Evolutionary conservation across 1,140 invertebrate genomes (phyloP), one percentile per base, ranked within the genome.

Genomic region (Cyclargus thomasi): DNA sequence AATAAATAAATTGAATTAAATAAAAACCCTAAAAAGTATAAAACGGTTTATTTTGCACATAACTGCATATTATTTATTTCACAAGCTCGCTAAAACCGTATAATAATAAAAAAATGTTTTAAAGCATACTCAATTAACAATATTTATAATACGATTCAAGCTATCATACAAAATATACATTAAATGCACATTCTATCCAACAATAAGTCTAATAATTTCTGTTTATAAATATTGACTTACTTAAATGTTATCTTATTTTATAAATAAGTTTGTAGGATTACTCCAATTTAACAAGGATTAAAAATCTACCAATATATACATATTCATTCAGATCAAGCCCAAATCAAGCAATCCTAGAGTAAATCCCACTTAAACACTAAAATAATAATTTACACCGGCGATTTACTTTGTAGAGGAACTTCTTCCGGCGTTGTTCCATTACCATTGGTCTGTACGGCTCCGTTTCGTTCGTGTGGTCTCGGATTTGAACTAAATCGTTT

Each of bases 391-490:
- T 86, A 86, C 68, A 86, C 85, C 65, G 86, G 83, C 20, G 78
- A 85, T 72, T 90, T 90, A 57, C 88, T 83, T 70, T 90, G 83
- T 29, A 90, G 67, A 36, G 87, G 87, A 47, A 88, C 81, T 79
- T 90, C 87, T 71, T 90, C 87, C 22, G 87, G 86, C 11, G 80
- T 63, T 11, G 82, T 81, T 5, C 85, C 83, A 67, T 88, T 90
- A 11, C 76, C 69, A 69, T 73, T 83, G 18, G 20, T 66, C 55
- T 66, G 55, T n/a, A 66, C 29, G 55, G 70, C 70, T 29, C 68
- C 74, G 10, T 74, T 71, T 29, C 80, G 73, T 14, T 85, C 82
- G 59, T 79, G 81, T 6, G 80, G 75, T 70, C 79, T 80, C 47
- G 83, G 80, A 6, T 78, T 74, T n/a, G 88, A 88, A 71, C 79